A percentile compares a stretch with the other conserved stretches of the same genome.
Conservation (phyloP, 2,888 invertebrate species). For the Patella ulyssiponensis region DNA sequence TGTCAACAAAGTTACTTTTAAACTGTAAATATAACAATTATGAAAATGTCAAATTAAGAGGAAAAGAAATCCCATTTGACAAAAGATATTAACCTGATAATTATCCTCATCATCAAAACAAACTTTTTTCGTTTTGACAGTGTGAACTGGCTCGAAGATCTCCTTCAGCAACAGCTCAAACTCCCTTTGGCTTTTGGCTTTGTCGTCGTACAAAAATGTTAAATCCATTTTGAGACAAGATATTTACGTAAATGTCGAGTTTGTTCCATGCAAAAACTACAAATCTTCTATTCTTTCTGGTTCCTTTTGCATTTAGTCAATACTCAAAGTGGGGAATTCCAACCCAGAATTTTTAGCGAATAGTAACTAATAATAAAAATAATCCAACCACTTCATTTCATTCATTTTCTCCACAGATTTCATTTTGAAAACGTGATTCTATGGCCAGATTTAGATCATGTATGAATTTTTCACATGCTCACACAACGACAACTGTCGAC, state of each 20-base stretch:
- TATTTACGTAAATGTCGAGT: neutral
- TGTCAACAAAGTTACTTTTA: too few relatives aligned
- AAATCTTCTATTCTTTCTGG: neutral
- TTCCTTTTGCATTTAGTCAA: neutral
- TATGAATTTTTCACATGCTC: neutral
- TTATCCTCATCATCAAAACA: too few relatives aligned
- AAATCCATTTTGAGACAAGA: neutral
- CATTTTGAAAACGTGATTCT: neutral
- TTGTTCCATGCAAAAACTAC: neutral
- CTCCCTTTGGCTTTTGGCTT: too few relatives aligned
- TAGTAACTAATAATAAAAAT: too few relatives aligned
- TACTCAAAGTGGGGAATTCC: neutral
- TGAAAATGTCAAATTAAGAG: too few relatives aligned
- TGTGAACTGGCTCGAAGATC: too few relatives aligned
- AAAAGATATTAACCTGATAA: too few relatives aligned
- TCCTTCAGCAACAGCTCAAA: too few relatives aligned
- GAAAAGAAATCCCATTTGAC: too few relatives aligned
- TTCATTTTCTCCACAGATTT: neutral
- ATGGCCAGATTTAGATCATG: neutral
- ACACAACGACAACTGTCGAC: neutral
- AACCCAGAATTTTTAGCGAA: neutral
- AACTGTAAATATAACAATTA: too few relatives aligned
- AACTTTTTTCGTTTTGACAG: too few relatives aligned
- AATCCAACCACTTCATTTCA: neutral
- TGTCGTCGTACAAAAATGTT: neutral